phyloP scores from a whole-genome alignment of 2,797 vertebrate species.

The Arrhamphus sclerolepis region DNA sequence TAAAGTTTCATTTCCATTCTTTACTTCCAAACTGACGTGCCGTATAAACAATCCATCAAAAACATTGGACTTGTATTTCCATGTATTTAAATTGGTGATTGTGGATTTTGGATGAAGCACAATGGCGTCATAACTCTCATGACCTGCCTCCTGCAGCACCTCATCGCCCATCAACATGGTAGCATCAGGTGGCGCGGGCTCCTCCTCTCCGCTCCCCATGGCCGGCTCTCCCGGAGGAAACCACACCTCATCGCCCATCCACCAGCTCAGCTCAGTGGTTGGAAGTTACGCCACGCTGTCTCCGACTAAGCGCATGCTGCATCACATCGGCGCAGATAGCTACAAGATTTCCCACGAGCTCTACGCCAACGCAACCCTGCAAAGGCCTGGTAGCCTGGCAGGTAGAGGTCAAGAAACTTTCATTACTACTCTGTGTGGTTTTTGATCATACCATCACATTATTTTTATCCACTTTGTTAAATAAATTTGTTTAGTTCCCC shows the following conservation, averaged over 20 bases:
- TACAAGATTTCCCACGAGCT: conserved; percentile 97
- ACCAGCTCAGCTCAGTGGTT: conserved; percentile 92
- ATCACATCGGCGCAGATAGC: conserved; percentile 84
- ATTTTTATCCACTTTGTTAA: no score
- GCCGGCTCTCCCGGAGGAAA: conserved; percentile 76
- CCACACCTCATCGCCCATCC: conserved; percentile 88
- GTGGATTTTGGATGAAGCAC: background rate
- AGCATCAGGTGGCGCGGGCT: conserved; percentile 79
- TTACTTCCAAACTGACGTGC: no score
- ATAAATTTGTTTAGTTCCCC: no score
- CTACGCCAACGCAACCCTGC: conserved; percentile 93
- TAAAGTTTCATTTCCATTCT: no score
- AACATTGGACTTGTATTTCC: background rate
- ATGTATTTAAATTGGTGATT: background rate
- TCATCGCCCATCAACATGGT: conserved; percentile 97
- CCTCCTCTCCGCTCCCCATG: conserved; percentile 90
- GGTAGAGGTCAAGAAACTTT: conserved; percentile 79
- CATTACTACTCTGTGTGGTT: conserved; percentile 31
- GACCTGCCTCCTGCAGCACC: conserved; percentile 78
- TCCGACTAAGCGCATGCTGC: conserved; percentile 94
- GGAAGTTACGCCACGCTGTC: conserved; percentile 97
- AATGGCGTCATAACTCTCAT: no score
- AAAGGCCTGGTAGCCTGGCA: conserved; percentile 96
- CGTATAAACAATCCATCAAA: no score
- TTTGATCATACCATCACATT: background rate